A percentile compares a stretch with the other conserved stretches of the same genome.
Evolutionary conservation across 30 jellyfish, hydroid and myxozoan species (phyloP).

Genomic region (Aurelia sp.): DNA sequence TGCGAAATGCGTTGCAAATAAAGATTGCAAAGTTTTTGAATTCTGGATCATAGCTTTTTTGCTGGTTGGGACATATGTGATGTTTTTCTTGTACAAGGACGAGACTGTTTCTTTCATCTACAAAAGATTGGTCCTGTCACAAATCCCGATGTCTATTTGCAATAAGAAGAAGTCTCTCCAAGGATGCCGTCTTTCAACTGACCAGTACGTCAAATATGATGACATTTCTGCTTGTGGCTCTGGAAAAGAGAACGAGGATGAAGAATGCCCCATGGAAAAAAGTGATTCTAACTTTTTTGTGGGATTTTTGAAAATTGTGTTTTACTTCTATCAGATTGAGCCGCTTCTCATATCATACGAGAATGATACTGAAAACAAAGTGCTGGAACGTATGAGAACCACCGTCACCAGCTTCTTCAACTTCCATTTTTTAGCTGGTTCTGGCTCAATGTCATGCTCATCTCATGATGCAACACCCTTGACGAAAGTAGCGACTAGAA

Average conservation of each 20-base stretch:
- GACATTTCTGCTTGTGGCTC: background rate
- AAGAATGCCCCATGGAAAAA: background rate
- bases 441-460: background rate
- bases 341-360: conserved; percentile 1
- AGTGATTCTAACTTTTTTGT: background rate
- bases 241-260: background rate
- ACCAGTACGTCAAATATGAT: background rate
- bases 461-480: conserved; percentile 15
- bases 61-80: background rate
- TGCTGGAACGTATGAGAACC: background rate
- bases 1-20: conserved; percentile 5
- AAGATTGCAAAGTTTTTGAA: background rate
- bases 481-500: background rate
- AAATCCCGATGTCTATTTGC: background rate
- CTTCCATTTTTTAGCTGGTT: background rate
- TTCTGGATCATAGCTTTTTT: conserved; percentile 12
- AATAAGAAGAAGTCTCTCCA: background rate
- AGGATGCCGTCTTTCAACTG: background rate
- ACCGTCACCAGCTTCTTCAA: conserved; percentile 13
- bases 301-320: conserved; percentile 1
- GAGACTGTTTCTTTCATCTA: background rate
- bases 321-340: conserved; percentile 19
- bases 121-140: background rate
- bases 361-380: background rate
- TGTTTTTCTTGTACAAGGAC: conserved; percentile 10